These are phyloP conservation scores for Cheilosia grossa DNA, from an alignment of 2,888 invertebrate genomes.

Conservation along the genomic window DNA sequence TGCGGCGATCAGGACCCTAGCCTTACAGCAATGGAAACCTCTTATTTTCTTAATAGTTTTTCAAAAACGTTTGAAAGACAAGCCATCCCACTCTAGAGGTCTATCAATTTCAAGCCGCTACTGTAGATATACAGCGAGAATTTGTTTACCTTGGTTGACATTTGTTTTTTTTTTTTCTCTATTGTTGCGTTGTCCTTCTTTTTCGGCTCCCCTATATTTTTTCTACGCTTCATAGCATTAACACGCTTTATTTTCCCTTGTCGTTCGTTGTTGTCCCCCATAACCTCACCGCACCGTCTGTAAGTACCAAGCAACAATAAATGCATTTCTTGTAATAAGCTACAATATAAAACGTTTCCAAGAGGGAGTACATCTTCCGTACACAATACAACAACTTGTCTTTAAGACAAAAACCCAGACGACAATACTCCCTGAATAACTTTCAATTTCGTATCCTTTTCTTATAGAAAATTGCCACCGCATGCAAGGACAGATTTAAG, in stretches of 20 bases:
- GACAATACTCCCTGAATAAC: conserved; percentile 9
- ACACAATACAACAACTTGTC: conserved; percentile 24
- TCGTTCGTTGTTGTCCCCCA: background rate
- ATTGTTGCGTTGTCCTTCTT: conserved; percentile 14
- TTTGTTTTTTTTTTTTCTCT: background rate
- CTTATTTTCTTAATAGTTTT: too few species aligned
- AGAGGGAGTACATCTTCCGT: conserved; percentile 1
- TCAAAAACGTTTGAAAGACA: too few species aligned
- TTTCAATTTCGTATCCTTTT: conserved; percentile 35
- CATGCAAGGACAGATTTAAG: conserved; percentile 30
- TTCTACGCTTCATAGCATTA: conserved; percentile 15
- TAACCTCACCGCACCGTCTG: background rate
- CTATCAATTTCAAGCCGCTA: conserved; percentile 7
- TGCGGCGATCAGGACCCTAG: too few species aligned
- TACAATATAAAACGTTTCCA: conserved; percentile 34
- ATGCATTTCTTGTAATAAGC: conserved; percentile 67
- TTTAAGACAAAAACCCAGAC: conserved; percentile 37
- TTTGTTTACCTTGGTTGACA: conserved; percentile 21
- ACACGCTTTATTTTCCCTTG: conserved; percentile 7
- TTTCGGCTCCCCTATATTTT: background rate
- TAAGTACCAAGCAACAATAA: conserved; percentile 46
- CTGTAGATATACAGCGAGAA: conserved; percentile 6
- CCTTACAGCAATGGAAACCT: too few species aligned
- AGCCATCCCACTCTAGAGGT: background rate
- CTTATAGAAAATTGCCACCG: conserved; percentile 22